phyloP scores from a whole-genome alignment of 2,113 vertebrate species.

The Muntiacus reevesi region DNA sequence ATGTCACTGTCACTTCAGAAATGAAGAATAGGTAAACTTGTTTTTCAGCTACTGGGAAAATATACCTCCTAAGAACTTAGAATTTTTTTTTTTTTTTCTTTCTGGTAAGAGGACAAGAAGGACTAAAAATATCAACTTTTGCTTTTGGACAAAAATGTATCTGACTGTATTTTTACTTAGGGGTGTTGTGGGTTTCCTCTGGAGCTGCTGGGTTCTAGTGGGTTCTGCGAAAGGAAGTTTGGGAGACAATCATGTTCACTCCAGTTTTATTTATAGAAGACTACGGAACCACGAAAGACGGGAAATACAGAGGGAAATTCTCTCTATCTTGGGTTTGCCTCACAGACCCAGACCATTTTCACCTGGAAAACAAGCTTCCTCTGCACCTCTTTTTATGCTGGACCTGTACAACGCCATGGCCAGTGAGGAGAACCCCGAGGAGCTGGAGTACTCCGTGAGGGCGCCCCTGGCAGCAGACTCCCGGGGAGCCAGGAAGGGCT shows the following conservation, averaged over 20 bases:
- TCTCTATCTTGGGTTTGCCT: constrained; percentile 97
- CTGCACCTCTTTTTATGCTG: constrained; percentile 99
- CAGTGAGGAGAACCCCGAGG: constrained; percentile 90
- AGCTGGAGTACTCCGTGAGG: constrained; percentile 83
- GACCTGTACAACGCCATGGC: constrained; percentile 99
- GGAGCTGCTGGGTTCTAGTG: constrained; percentile 90
- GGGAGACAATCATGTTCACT: constrained; percentile 97
- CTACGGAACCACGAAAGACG: constrained; percentile 96
- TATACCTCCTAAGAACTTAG: constrained; percentile 77
- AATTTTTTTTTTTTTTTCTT: constrained; percentile 17
- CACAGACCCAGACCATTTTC: constrained; percentile 98
- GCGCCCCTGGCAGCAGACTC: constrained; percentile 84
- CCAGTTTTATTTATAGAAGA: constrained; percentile 98
- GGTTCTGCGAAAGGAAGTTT: constrained; percentile 89
- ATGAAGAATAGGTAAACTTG: constrained; percentile 85
- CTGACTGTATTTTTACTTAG: constrained; percentile 82
- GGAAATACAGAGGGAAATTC: constrained; percentile 99
- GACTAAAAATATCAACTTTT: constrained; percentile 71
- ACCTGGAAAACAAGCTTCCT: constrained; percentile 95
- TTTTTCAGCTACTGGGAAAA: constrained; percentile 77
- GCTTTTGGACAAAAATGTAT: constrained; percentile 86
- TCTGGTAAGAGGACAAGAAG: constrained; percentile 58
- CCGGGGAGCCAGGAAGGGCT: constrained; percentile 86
- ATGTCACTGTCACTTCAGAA: constrained; percentile 79
- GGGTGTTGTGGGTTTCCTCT: constrained; percentile 88